These are phyloP conservation scores for Thymelicus sylvestris DNA, from an alignment of 2,888 invertebrate genomes.

Conservation along the genomic window DNA sequence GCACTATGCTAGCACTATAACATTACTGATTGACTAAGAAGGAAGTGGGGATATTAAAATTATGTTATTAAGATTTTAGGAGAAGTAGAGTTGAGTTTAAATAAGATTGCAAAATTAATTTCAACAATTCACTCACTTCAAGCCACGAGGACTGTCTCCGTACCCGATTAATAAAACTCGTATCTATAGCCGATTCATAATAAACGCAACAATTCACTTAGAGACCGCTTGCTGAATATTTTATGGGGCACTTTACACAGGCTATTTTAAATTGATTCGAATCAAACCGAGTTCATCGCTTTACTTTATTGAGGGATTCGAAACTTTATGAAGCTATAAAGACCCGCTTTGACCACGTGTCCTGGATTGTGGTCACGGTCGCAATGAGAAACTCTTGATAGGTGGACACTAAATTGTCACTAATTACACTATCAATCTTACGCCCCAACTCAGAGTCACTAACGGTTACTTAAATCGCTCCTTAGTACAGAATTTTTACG, in stretches of 20 bases:
- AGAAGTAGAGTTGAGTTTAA: too few species aligned
- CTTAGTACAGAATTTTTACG: too few species aligned
- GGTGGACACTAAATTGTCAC: not conserved
- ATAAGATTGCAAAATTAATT: too few species aligned
- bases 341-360: not conserved
- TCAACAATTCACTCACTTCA: not conserved
- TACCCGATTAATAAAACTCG: not conserved
- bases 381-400: not conserved
- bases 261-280: conserved; percentile 1
- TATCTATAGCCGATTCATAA: not conserved
- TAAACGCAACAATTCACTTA: not conserved
- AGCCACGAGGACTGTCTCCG: not conserved
- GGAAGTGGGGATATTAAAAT: too few species aligned
- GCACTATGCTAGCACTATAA: too few species aligned
- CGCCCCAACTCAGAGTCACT: too few species aligned
- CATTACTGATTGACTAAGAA: too few species aligned
- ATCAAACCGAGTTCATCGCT: not conserved
- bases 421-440: too few species aligned
- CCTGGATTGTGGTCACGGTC: not conserved
- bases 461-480: too few species aligned
- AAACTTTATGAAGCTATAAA: not conserved
- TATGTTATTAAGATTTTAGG: too few species aligned
- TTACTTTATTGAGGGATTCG: not conserved
- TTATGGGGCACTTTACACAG: not conserved
- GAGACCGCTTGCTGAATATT: conserved; percentile 1